phyloP scores from a whole-genome alignment of 1,140 invertebrate species.

The Panagrolaimus sp. region DNA sequence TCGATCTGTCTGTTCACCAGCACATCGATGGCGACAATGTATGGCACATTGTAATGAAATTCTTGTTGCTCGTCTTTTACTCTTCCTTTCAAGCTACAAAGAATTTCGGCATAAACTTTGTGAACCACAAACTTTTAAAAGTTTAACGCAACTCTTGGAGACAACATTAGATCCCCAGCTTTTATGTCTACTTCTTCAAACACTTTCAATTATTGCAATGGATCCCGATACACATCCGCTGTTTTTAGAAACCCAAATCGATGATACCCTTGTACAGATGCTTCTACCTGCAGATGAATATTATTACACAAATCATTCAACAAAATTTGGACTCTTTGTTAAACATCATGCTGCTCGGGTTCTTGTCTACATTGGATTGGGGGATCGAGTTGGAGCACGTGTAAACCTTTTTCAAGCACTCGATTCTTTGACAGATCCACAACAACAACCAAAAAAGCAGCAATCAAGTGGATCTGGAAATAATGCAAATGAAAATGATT shows the following conservation, averaged over 20 bases:
- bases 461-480: neutral
- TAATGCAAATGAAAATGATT: slow-evolving; percentile 50
- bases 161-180: slow-evolving; percentile 63
- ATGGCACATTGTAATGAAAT: slow-evolving; percentile 69
- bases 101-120: slow-evolving; percentile 46
- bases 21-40: slow-evolving; percentile 65
- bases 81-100: slow-evolving; percentile 64
- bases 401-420: slow-evolving; percentile 63
- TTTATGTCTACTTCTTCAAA: slow-evolving; percentile 68
- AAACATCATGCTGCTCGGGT: slow-evolving; percentile 70
- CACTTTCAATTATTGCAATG: slow-evolving; percentile 66
- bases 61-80: slow-evolving; percentile 64
- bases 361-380: slow-evolving; percentile 65
- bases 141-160: slow-evolving; percentile 50
- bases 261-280: slow-evolving; percentile 67
- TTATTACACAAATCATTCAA: slow-evolving; percentile 72
- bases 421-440: slow-evolving; percentile 34
- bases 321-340: slow-evolving; percentile 68
- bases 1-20: slow-evolving; percentile 45
- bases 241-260: slow-evolving; percentile 65
- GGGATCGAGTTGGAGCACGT: slow-evolving; percentile 62
- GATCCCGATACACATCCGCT: slow-evolving; percentile 63
- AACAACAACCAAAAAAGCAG: neutral
- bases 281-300: slow-evolving; percentile 70
- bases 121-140: slow-evolving; percentile 49